phyloP scores from a whole-genome alignment of 1,140 invertebrate genomes.

The Mercenaria mercenaria region DNA sequence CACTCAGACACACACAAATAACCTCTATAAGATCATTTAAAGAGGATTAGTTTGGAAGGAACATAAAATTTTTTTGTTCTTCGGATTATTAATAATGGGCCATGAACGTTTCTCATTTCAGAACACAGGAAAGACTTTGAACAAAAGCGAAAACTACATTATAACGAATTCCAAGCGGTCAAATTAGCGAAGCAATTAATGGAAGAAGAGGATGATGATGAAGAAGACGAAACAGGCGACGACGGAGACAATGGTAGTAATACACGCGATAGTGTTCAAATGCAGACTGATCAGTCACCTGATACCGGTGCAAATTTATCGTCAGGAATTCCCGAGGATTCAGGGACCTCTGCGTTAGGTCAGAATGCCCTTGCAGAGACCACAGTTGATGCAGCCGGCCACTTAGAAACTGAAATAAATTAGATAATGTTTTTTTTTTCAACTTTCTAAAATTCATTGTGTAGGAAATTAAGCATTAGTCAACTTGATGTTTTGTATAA shows the following conservation, averaged over 20 bases:
- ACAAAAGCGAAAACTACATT: slow-evolving; percentile 97
- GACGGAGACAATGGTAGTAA: slow-evolving; percentile 3
- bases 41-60: no score
- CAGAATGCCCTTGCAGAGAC: slow-evolving; percentile 12
- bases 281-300: slow-evolving; percentile 26
- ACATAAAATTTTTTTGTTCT: no score
- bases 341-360: not conserved
- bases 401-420: slow-evolving; percentile 49
- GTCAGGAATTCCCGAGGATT: not conserved
- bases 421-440: not conserved
- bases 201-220: slow-evolving; percentile 95
- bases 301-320: slow-evolving; percentile 8
- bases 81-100: no score
- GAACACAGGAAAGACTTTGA: slow-evolving; percentile 93
- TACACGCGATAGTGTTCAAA: slow-evolving; percentile 49
- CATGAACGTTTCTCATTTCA: slow-evolving; percentile 81
- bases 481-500: no score
- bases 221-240: slow-evolving; percentile 88
- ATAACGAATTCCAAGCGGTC: slow-evolving; percentile 98
- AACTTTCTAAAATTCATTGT: not conserved
- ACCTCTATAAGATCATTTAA: no score
- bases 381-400: slow-evolving; percentile 6
- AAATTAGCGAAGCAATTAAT: slow-evolving; percentile 95
- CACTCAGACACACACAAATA: no score
- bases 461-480: not conserved